These are phyloP conservation scores for Maniola jurtina DNA, from an alignment of 1,140 invertebrate genomes.

Conservation along the genomic window DNA sequence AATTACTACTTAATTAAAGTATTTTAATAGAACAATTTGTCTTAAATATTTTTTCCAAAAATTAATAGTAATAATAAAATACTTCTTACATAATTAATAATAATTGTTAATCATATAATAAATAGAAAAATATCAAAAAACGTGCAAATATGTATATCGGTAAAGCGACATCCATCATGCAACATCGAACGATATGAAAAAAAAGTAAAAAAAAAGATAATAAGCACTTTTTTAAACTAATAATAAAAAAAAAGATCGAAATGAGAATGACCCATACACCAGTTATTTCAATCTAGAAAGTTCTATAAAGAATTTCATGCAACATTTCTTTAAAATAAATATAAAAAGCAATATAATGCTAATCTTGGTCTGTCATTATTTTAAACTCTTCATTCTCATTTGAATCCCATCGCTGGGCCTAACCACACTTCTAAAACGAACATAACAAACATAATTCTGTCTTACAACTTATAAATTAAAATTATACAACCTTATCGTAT, in stretches of 20 bases:
- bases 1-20: too few relatives aligned
- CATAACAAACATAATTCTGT: not conserved
- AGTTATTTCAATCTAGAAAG: slow-evolving; percentile 28
- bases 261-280: slow-evolving; percentile 71
- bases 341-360: slow-evolving; percentile 16
- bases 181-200: slow-evolving; percentile 56
- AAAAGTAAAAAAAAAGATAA: slow-evolving; percentile 44
- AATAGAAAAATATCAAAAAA: slow-evolving; percentile 28
- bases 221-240: slow-evolving; percentile 22
- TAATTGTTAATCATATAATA: too few relatives aligned
- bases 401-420: slow-evolving; percentile 59
- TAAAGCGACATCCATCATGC: slow-evolving; percentile 74
- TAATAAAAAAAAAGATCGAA: slow-evolving; percentile 58
- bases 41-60: too few relatives aligned
- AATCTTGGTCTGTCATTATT: slow-evolving; percentile 17
- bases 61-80: too few relatives aligned
- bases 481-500: not conserved
- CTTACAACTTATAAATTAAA: not conserved
- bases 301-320: slow-evolving; percentile 35
- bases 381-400: slow-evolving; percentile 67
- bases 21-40: too few relatives aligned
- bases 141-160: slow-evolving; percentile 68
- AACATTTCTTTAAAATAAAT: slow-evolving; percentile 26
- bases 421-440: slow-evolving; percentile 43
- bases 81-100: too few relatives aligned